phyloP scores from a whole-genome alignment of 2,113 vertebrate species.

The Epinephelus cyanopodus region DNA sequence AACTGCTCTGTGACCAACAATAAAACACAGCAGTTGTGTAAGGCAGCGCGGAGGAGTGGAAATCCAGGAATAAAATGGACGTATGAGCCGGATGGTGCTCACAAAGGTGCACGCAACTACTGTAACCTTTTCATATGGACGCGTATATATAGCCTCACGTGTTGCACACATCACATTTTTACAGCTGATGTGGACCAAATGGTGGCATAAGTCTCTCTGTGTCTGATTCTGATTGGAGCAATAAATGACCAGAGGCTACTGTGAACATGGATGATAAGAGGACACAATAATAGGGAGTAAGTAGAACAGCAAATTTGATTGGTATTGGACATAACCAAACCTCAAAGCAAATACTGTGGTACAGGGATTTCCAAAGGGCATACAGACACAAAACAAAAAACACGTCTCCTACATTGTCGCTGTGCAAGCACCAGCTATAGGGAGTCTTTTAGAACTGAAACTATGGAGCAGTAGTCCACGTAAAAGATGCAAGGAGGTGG shows the following conservation, averaged over 20 bases:
- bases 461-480: neutral
- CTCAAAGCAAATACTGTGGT: neutral
- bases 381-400: neutral
- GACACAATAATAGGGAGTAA: neutral
- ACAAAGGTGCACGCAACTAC: neutral
- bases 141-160: neutral
- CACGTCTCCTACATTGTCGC: neutral
- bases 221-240: no score
- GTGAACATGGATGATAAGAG: no score
- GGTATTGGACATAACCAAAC: neutral
- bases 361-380: neutral
- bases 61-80: conserved; percentile 32
- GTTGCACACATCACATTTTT: neutral
- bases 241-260: no score
- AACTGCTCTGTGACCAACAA: conserved; percentile 16
- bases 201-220: neutral
- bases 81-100: neutral
- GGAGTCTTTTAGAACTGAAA: neutral
- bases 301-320: neutral
- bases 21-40: conserved; percentile 41
- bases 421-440: neutral
- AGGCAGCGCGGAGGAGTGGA: conserved; percentile 39
- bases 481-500: neutral
- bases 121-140: neutral
- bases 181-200: neutral